phyloP scores from a whole-genome alignment of 30 jellyfish, hydroid and myxozoan genomes.

The Cassiopea xamachana region DNA sequence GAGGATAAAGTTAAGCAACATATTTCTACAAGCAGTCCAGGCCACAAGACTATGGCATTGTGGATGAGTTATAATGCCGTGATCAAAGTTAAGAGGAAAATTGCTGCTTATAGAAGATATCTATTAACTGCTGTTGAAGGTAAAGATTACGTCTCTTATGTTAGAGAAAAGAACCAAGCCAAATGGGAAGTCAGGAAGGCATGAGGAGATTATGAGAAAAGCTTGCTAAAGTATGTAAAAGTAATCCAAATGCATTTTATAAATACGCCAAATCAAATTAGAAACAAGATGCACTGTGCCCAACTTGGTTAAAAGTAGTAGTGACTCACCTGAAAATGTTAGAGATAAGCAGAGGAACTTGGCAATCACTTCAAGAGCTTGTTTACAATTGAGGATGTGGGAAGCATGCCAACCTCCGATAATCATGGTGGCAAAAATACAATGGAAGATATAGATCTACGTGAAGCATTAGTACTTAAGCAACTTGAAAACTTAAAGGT shows the following conservation, averaged over 20 bases:
- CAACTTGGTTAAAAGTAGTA: neutral
- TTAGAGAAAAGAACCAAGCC: constrained; percentile 34
- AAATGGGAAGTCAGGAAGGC: constrained; percentile 29
- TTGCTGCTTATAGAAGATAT: constrained; percentile 36
- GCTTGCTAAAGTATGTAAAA: constrained; percentile 13
- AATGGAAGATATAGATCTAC: neutral
- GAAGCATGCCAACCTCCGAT: neutral
- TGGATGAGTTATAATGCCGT: constrained; percentile 28
- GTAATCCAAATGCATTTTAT: constrained; percentile 18
- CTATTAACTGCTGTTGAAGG: constrained; percentile 41
- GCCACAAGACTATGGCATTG: constrained; percentile 7
- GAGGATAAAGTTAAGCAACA: constrained; percentile 18
- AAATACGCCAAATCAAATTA: constrained; percentile 32
- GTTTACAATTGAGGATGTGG: neutral
- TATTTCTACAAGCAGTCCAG: constrained; percentile 12
- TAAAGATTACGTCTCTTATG: constrained; percentile 34
- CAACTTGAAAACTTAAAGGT: no score
- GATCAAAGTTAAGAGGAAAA: constrained; percentile 5
- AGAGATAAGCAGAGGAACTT: neutral
- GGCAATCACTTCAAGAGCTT: neutral
- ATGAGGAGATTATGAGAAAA: constrained; percentile 36
- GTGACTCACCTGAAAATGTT: neutral
- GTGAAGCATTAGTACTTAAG: no score
- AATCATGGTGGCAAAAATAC: neutral
- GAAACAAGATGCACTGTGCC: neutral